A percentile compares a stretch with the other conserved stretches of the same genome.
These are phyloP conservation scores for Pachypeltis micranthus DNA, from an alignment of 1,140 invertebrate species.

Conservation along the genomic window DNA sequence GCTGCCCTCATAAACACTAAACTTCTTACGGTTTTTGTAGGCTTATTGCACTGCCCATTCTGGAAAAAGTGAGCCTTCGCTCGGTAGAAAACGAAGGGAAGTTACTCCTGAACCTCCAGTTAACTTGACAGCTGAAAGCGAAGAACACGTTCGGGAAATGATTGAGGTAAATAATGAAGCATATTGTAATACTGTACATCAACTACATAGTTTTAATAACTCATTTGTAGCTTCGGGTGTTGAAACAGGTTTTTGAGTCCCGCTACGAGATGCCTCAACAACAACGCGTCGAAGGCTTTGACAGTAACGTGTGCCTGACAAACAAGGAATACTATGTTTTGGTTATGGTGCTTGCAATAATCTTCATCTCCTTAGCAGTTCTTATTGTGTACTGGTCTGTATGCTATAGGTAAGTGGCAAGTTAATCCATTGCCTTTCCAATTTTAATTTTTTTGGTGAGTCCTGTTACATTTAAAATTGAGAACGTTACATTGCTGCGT, in stretches of 20 bases:
- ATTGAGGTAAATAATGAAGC: constrained; percentile 49
- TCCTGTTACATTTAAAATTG: background rate
- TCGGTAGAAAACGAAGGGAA: constrained; percentile 53
- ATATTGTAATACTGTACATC: background rate
- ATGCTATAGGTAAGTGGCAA: constrained; percentile 51
- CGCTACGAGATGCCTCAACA: constrained; percentile 56
- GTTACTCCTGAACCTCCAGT: constrained; percentile 7
- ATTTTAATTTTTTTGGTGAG: background rate
- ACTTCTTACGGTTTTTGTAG: too few species aligned
- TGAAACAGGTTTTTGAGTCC: constrained; percentile 45
- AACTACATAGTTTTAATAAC: background rate
- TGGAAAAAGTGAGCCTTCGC: constrained; percentile 66
- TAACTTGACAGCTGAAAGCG: constrained; percentile 35
- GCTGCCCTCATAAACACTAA: too few species aligned
- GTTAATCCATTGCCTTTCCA: constrained; percentile 1
- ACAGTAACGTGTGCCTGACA: constrained; percentile 54
- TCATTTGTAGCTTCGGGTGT: constrained; percentile 29
- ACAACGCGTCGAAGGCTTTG: constrained; percentile 38
- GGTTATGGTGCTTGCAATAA: constrained; percentile 53
- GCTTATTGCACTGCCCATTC: constrained; percentile 64
- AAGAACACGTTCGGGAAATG: constrained; percentile 71
- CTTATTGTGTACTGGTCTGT: constrained; percentile 50
- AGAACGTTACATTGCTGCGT: constrained; percentile 10
- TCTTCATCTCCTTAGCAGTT: constrained; percentile 52
- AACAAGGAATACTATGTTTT: constrained; percentile 63